Evolutionary conservation across 1,140 invertebrate species (phyloP).

Genomic region (Drosophila equinoxialis): DNA sequence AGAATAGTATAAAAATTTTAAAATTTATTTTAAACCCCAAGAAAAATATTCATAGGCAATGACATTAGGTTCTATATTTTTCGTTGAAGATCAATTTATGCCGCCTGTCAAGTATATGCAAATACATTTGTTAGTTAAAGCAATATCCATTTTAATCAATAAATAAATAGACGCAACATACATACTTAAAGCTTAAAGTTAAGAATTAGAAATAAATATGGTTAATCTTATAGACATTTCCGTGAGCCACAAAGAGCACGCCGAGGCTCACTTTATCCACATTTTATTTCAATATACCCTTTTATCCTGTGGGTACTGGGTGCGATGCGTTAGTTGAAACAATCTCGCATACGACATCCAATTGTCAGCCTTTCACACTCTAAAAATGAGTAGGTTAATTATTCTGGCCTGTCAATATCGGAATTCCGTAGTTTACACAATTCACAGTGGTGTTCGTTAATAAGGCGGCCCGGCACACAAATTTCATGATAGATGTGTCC

Average conservation of each 20-base stretch:
- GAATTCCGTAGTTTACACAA: conserved; percentile 82
- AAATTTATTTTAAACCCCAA: no score
- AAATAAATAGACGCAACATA: conserved; percentile 45
- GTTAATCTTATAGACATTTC: background rate
- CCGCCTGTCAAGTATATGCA: no score
- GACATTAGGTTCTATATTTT: no score
- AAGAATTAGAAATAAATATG: conserved; percentile 18
- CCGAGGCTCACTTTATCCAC: background rate
- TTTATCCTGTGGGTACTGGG: background rate
- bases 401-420: conserved; percentile 17
- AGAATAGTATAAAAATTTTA: no score
- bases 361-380: conserved; percentile 15
- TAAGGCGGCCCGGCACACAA: conserved; percentile 86
- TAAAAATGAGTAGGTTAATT: background rate
- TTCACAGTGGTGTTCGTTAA: conserved; percentile 84
- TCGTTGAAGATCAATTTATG: no score
- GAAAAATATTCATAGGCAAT: no score
- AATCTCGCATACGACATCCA: background rate
- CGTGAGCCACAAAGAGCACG: background rate
- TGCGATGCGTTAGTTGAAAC: conserved; percentile 1
- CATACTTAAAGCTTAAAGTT: conserved; percentile 37
- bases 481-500: conserved; percentile 94
- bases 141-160: conserved; percentile 33
- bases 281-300: background rate
- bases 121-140: background rate